Conservation (phyloP, 1,140 invertebrate genomes). For the Sycophila sp. region DNA sequence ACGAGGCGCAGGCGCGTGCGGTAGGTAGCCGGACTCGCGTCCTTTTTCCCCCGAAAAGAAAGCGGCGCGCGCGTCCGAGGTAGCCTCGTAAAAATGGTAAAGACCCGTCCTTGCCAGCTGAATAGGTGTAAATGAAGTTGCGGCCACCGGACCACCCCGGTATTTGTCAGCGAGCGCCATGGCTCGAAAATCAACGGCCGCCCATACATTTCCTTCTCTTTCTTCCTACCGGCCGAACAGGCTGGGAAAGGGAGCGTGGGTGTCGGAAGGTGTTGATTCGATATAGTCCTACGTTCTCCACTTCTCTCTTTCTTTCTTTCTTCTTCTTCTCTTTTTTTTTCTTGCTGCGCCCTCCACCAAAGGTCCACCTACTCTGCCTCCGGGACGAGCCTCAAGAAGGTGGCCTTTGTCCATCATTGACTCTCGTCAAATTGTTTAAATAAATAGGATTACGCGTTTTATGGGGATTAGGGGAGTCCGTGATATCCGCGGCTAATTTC, state of each 20-base stretch:
- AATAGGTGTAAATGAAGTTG: constrained; percentile 67
- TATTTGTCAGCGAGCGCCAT: constrained; percentile 42
- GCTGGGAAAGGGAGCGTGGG: neutral
- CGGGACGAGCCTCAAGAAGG: too few relatives aligned
- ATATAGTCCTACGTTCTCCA: neutral
- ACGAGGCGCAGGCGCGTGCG: neutral
- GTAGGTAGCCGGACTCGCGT: constrained; percentile 20
- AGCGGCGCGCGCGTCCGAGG: too few relatives aligned
- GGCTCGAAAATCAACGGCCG: constrained; percentile 23
- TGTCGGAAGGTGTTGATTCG: constrained; percentile 9
- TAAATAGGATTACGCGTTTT: too few relatives aligned
- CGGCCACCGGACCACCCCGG: constrained; percentile 46
- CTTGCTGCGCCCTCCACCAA: neutral
- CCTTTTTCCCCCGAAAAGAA: too few relatives aligned
- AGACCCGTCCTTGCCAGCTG: constrained; percentile 47
- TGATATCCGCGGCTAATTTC: too few relatives aligned
- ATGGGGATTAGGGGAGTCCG: neutral
- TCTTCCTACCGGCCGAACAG: neutral
- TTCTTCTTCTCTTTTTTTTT: neutral
- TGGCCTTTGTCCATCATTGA: too few relatives aligned
- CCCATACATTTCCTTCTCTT: constrained; percentile 1
- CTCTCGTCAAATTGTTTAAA: too few relatives aligned
- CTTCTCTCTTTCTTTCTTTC: neutral
- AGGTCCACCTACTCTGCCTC: too few relatives aligned
- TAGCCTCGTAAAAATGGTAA: constrained; percentile 62